Evolutionary conservation across 2,113 vertebrate species (phyloP), one percentile per base, ranked within the genome.

Genomic region (Guaruba guarouba): DNA sequence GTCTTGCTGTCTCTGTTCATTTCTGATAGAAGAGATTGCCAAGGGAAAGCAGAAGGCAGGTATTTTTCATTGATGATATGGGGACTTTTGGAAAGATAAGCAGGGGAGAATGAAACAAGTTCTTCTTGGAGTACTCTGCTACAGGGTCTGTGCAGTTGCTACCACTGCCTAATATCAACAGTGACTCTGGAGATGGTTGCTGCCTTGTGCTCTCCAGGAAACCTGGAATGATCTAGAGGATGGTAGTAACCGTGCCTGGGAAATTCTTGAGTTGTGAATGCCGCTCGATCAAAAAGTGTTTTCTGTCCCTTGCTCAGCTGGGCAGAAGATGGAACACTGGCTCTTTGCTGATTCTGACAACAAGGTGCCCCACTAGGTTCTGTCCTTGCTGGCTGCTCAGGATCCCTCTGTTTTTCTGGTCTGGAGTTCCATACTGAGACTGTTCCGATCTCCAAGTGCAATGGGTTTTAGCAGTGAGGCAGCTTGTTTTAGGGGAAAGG

Each of bases 361-460:
- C 19, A n/a, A 54, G 24, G 52, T 44, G 35, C 14, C 33, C 20
- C 14, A 4, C 28, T 57, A 0, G 1, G 41, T 11, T 57, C n/a
- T 68, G 49, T 48, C 55, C 43, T 54, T 75, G 49, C 43, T 87
- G 54, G 43, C 80, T 64, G 64, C 82, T 54, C 13, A n/a, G 59
- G 86, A 31, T 62, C 49, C 39, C 10, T 68, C 1, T 4, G 6
- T n/a, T 17, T 61, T 55, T 51, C 35, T 80, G 2, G 31, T 28
- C 25, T 55, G 20, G 35, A 62, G 14, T 19, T 62, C 16, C 14
- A 6, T 33, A 33, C 27, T 18, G 43, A 69, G 16, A 15, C 20
- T 46, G 61, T 51, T 35, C 49, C 67, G 13, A 79, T 64, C 35
- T 61, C 59, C 33, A 4, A 0, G 0, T 43, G 17, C 46, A 41